These are phyloP conservation scores for Grantiella picta DNA, from an alignment of 2,113 vertebrate species.

Conservation along the genomic window DNA sequence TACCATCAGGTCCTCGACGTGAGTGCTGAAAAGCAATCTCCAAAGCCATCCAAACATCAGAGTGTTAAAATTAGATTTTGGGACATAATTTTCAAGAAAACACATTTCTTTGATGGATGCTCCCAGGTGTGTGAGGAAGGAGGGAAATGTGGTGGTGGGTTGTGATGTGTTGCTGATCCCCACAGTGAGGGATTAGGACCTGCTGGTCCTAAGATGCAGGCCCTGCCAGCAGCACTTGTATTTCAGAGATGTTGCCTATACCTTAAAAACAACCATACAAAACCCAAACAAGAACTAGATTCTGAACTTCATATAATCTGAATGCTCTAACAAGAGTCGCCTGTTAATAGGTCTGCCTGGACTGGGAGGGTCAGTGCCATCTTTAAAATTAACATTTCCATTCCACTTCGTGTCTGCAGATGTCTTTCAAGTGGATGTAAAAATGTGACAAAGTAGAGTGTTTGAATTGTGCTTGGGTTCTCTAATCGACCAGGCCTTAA, in stretches of 20 bases:
- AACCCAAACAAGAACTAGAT: neutral
- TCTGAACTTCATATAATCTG: neutral
- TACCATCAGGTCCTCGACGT: neutral
- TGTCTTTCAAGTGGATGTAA: neutral
- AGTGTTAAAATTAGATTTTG: neutral
- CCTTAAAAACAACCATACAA: neutral
- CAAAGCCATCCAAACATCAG: neutral
- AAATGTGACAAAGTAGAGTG: neutral
- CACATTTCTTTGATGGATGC: neutral
- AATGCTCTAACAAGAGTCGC: neutral
- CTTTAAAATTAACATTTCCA: neutral
- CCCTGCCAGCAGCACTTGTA: neutral
- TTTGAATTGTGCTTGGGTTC: conserved; percentile 3
- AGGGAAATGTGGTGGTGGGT: neutral
- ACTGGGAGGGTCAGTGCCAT: neutral
- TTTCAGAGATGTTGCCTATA: neutral
- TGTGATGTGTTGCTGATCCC: neutral
- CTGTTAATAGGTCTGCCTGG: neutral
- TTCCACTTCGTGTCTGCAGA: neutral
- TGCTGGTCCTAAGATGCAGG: neutral
- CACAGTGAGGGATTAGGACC: neutral
- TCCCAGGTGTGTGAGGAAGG: neutral
- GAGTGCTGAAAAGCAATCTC: neutral
- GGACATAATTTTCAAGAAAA: neutral
- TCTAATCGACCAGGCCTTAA: neutral